These are phyloP conservation scores for Oxyruncus cristatus DNA, from an alignment of 2,113 vertebrate genomes.

Conservation along the genomic window DNA sequence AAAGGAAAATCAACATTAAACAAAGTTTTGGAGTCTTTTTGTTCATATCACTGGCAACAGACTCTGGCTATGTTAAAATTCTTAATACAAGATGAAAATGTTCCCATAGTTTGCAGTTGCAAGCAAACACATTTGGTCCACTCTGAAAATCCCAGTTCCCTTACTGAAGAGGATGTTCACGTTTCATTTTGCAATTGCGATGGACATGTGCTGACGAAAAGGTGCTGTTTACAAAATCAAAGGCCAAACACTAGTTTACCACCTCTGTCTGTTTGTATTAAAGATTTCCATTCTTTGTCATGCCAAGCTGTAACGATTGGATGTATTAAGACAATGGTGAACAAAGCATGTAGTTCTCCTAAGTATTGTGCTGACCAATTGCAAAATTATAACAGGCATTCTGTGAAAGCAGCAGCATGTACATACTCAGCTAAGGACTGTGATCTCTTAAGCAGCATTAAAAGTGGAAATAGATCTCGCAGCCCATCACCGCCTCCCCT, in stretches of 20 bases:
- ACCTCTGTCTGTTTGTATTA: slow-evolving; percentile 76
- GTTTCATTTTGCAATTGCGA: slow-evolving; percentile 73
- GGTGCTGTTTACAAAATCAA: slow-evolving; percentile 78
- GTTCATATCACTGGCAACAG: slow-evolving; percentile 83
- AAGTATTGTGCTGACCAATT: slow-evolving; percentile 66
- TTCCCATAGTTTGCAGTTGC: slow-evolving; percentile 69
- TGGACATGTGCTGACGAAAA: slow-evolving; percentile 74
- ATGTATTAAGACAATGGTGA: slow-evolving; percentile 74
- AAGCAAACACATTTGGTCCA: slow-evolving; percentile 58
- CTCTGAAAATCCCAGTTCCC: slow-evolving; percentile 68
- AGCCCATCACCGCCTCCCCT: slow-evolving; percentile 90
- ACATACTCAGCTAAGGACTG: slow-evolving; percentile 47
- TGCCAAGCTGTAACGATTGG: slow-evolving; percentile 78
- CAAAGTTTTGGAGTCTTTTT: slow-evolving; percentile 84
- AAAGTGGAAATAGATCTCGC: slow-evolving; percentile 65
- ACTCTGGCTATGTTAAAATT: slow-evolving; percentile 83
- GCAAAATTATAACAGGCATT: slow-evolving; percentile 49
- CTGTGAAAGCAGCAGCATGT: slow-evolving; percentile 40
- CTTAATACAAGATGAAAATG: slow-evolving; percentile 76
- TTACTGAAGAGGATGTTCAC: slow-evolving; percentile 66
- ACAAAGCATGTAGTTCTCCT: slow-evolving; percentile 72
- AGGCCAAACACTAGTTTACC: slow-evolving; percentile 70
- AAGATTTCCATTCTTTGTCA: slow-evolving; percentile 79
- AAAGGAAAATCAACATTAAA: slow-evolving; percentile 81
- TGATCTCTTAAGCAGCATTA: slow-evolving; percentile 55